A percentile compares a stretch with the other conserved stretches of the same genome.
Evolutionary conservation across 2,888 invertebrate genomes (phyloP).

Genomic region (Sminthurides aquaticus): DNA sequence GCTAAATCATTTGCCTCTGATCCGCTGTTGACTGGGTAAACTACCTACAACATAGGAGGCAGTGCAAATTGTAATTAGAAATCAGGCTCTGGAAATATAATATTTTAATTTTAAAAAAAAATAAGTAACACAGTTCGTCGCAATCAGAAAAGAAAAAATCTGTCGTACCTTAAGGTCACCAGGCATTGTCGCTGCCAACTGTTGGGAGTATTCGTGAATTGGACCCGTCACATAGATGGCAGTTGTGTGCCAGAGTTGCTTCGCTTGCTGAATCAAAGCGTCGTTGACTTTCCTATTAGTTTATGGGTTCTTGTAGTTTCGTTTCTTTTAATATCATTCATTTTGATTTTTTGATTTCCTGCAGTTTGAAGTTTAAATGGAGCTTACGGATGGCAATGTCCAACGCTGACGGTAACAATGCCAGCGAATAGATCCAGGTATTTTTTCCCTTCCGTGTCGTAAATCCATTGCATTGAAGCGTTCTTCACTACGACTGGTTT

Average conservation of each 20-base stretch:
- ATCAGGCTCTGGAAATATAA: too few relatives aligned
- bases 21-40: conserved; percentile 91
- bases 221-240: conserved; percentile 84
- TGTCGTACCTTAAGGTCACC: conserved; percentile 68
- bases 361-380: conserved; percentile 9
- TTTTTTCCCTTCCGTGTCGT: conserved; percentile 72
- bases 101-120: neutral
- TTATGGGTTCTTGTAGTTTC: too few relatives aligned
- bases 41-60: conserved; percentile 55
- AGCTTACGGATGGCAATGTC: conserved; percentile 94
- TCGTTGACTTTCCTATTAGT: conserved; percentile 68
- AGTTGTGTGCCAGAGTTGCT: conserved; percentile 83
- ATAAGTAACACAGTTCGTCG: neutral
- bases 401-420: conserved; percentile 93
- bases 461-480: conserved; percentile 88
- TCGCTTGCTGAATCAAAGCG: conserved; percentile 69
- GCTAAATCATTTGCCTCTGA: conserved; percentile 97
- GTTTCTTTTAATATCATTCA: neutral
- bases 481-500: conserved; percentile 75
- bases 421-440: conserved; percentile 95
- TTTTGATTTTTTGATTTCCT: neutral
- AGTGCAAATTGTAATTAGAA: neutral
- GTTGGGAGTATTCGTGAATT: conserved; percentile 82
- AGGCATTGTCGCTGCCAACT: conserved; percentile 71
- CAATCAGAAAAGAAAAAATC: neutral